Percentiles rank a stretch among this genome's conserved stretches.
phyloP scores from a whole-genome alignment of 1,140 invertebrate genomes.

The Macrostomum lignano region DNA sequence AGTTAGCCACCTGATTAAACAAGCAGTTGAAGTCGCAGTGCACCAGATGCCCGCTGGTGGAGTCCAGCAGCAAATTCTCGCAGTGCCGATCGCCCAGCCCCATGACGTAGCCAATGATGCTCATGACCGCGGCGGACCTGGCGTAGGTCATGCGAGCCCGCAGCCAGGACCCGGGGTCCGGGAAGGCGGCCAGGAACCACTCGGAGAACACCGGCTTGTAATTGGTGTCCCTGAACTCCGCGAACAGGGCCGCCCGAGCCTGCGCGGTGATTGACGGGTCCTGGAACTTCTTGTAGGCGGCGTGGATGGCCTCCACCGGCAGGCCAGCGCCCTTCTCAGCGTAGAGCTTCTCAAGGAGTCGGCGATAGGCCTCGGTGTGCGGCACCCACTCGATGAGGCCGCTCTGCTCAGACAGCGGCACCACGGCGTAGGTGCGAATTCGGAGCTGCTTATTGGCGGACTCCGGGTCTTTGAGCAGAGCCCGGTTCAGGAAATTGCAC shows the following conservation, averaged over 20 bases:
- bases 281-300: too few species aligned
- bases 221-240: too few species aligned
- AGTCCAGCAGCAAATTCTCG: conserved; percentile 81
- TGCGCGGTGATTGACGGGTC: too few species aligned
- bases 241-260: too few species aligned
- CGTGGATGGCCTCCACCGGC: too few species aligned
- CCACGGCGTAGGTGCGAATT: conserved; percentile 62
- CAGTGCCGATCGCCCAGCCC: conserved; percentile 86
- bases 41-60: conserved; percentile 57
- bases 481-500: conserved; percentile 63
- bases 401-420: conserved; percentile 70
- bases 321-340: too few species aligned
- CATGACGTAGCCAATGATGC: conserved; percentile 83
- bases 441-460: conserved; percentile 48
- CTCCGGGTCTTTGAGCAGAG: conserved; percentile 51
- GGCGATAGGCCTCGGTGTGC: conserved; percentile 48
- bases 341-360: conserved; percentile 36
- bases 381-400: conserved; percentile 80
- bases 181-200: conserved; percentile 62
- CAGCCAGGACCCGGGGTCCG: conserved; percentile 59
- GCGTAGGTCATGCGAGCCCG: conserved; percentile 52
- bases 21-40: conserved; percentile 95
- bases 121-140: conserved; percentile 75
- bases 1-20: conserved; percentile 81
- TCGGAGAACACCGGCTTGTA: conserved; percentile 56